Conservation (phyloP, 2,113 vertebrate species). For the Progne subis region DNA sequence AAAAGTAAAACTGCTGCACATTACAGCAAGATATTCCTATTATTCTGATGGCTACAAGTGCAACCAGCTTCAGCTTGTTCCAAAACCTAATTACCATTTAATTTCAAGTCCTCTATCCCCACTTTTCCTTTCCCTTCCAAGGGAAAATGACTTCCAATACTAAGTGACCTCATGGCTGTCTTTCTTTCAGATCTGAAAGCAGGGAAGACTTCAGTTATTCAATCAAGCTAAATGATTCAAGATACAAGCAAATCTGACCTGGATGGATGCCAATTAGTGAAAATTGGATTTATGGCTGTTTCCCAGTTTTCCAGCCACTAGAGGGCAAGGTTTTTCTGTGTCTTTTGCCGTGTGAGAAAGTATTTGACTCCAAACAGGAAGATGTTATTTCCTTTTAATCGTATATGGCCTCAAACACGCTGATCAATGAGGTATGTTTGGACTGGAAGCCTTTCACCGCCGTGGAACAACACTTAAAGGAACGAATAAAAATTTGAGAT, state of each 20-base stretch:
- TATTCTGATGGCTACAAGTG: neutral
- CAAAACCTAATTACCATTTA: neutral
- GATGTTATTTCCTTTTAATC: neutral
- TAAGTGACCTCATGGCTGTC: neutral
- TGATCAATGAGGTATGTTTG: neutral
- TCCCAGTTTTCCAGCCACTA: neutral
- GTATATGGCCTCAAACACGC: neutral
- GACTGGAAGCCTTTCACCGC: neutral
- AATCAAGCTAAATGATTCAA: neutral
- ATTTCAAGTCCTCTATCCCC: neutral
- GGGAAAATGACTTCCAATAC: neutral
- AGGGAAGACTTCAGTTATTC: neutral
- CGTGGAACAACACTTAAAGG: neutral
- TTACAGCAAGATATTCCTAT: neutral
- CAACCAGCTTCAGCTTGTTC: neutral
- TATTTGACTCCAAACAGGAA: neutral
- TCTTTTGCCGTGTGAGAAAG: neutral
- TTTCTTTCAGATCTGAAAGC: neutral
- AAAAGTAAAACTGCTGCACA: neutral
- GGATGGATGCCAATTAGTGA: neutral
- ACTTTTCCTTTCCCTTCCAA: neutral
- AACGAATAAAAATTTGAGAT: neutral
- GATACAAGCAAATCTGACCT: neutral
- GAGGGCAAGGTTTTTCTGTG: conserved; percentile 29
- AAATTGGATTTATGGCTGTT: neutral